Evolutionary conservation across 2,888 invertebrate genomes (phyloP).

Genomic region (Lasioglossum pauxillum): DNA sequence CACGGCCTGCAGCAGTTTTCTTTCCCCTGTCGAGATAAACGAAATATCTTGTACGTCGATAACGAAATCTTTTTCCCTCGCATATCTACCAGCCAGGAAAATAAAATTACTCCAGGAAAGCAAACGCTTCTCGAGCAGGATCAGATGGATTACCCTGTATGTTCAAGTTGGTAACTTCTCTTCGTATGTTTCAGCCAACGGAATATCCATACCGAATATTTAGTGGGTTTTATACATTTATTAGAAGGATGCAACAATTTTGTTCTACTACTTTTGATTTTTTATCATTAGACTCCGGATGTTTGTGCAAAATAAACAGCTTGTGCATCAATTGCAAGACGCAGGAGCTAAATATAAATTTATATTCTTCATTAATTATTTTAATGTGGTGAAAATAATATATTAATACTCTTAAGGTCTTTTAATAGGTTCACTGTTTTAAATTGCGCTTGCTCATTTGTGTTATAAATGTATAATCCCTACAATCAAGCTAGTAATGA

Average conservation of each 20-base stretch:
- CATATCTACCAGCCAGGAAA: not conserved
- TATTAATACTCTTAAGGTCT: too few relatives aligned
- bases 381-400: too few relatives aligned
- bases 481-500: too few relatives aligned
- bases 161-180: not conserved
- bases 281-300: not conserved
- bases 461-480: too few relatives aligned
- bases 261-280: not conserved
- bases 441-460: too few relatives aligned
- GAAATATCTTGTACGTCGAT: constrained; percentile 7
- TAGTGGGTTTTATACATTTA: not conserved
- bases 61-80: not conserved
- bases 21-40: not conserved
- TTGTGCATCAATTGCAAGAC: too few relatives aligned
- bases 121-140: not conserved
- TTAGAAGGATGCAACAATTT: not conserved
- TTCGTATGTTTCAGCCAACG: not conserved
- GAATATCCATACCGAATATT: not conserved
- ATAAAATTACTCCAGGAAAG: not conserved
- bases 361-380: too few relatives aligned
- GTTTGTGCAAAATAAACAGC: too few relatives aligned
- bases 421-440: too few relatives aligned
- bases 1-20: not conserved
- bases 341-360: too few relatives aligned
- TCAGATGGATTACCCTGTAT: not conserved